These are phyloP conservation scores for Thysanoteuthis rhombus DNA, from an alignment of 2,888 invertebrate species.

Conservation along the genomic window DNA sequence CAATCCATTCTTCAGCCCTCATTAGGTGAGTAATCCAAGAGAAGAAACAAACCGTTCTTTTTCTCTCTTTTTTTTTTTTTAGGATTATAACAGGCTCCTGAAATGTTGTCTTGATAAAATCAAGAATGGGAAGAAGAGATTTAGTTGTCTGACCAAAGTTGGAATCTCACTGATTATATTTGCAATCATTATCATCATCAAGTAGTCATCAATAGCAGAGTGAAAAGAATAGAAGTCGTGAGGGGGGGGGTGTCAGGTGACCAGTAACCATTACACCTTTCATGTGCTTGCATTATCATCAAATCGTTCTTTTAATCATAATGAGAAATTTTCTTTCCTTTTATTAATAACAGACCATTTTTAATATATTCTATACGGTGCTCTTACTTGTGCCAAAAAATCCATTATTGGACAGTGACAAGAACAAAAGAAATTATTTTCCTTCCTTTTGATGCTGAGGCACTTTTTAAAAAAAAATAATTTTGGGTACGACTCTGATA, in stretches of 20 bases:
- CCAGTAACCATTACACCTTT: background rate
- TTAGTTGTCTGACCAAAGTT: too few relatives aligned
- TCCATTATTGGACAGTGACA: background rate
- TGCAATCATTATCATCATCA: background rate
- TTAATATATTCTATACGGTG: background rate
- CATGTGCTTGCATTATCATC: background rate
- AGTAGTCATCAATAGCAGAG: background rate
- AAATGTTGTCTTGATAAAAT: too few relatives aligned
- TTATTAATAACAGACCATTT: background rate
- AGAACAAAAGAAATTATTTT: background rate
- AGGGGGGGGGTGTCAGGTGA: background rate
- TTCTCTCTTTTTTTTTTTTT: too few relatives aligned
- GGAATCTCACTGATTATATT: too few relatives aligned
- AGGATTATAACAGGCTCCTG: too few relatives aligned
- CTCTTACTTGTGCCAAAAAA: conserved; percentile 1
- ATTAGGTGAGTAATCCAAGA: too few relatives aligned
- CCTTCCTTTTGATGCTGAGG: background rate
- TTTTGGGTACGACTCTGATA: too few relatives aligned
- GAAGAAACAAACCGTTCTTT: too few relatives aligned
- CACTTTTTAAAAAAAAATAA: background rate
- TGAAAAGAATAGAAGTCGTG: background rate
- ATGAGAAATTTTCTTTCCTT: background rate
- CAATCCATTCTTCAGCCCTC: too few relatives aligned
- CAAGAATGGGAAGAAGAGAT: too few relatives aligned
- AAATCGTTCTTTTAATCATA: background rate